Base-by-base conservation (phyloP, 53 echinoderm and acorn worm genomes). In the Holothuria leucospilota region DNA sequence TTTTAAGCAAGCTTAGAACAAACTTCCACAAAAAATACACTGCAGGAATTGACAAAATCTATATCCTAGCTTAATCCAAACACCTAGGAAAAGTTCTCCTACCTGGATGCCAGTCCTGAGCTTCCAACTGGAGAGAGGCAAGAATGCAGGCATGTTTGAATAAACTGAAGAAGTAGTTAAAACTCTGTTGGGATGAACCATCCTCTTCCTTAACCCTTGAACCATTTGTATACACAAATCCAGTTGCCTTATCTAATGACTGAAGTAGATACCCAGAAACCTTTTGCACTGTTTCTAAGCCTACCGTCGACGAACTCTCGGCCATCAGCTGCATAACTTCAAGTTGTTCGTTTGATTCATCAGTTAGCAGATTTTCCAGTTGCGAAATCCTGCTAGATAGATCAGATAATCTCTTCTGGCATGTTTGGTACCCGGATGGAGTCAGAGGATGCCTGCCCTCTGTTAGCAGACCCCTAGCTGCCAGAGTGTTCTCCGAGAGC, bases 121-220 rank as follows among this genome's bases (percentile, higher is more conserved):
- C 93, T 81, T 97, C 97, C 20, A 91, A 52, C 51, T 93, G 90
- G 63, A 97, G 60, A 9, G 93, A 92, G 30, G 97, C 93, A 71
- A 97, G 86, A 29, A 95, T 93, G 88, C 86, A 89, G 71, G 95
- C 95, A 85, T 97, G 97, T 56, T 91, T 89, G 66, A 90, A 97
- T 24, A 97, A 82, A 77, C 91, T 97, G 72, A 90, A 72, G 80
- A 97, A 68, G 49, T 97, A 97, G 80, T 97, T 94, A 53, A 27
- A 21, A 60, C 1, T 62, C 81, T 49, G 49, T 20, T 75, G 51
- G 11, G 90, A 88, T 30, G 78, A 84, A 69, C 82, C 84, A 20
- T 42, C 39, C 0, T 63, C 59, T 24, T 94, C 86, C 13, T 91
- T 90, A 16, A 72, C 85, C 29, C 85, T 84, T 16, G 28, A 60